Conservation (phyloP, 2,113 vertebrate species). For the Helogale parvula region DNA sequence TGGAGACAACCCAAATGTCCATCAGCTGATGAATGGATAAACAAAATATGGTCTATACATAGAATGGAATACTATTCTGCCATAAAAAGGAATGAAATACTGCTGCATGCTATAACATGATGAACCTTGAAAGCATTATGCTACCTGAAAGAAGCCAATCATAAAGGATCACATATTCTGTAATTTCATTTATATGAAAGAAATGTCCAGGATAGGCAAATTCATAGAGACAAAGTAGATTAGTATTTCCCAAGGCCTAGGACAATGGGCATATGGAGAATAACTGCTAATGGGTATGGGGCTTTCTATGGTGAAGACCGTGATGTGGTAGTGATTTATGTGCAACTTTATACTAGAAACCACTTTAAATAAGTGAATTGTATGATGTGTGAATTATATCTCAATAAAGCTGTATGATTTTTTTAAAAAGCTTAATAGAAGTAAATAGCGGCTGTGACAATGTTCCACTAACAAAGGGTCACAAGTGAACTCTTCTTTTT, state of each 20-base stretch:
- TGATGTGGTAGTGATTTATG: not conserved
- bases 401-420: not conserved
- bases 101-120: not conserved
- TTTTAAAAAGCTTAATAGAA: not conserved
- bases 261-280: not conserved
- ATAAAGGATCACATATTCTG: not conserved
- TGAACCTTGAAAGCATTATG: slow-evolving; percentile 33
- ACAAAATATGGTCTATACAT: not conserved
- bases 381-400: not conserved
- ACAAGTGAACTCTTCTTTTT: not conserved
- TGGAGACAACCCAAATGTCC: not conserved
- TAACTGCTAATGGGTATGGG: not conserved
- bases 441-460: not conserved
- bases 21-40: not conserved
- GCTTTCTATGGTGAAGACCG: not conserved
- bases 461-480: not conserved
- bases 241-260: not conserved
- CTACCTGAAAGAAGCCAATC: not conserved
- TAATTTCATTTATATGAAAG: slow-evolving; percentile 30
- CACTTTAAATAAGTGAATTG: not conserved
- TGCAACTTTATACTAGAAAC: not conserved
- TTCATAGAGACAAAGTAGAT: not conserved
- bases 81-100: not conserved
- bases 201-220: slow-evolving; percentile 30
- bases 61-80: not conserved